Conservation (phyloP, 2,888 invertebrate genomes). For the Agrenia bidenticulata region DNA sequence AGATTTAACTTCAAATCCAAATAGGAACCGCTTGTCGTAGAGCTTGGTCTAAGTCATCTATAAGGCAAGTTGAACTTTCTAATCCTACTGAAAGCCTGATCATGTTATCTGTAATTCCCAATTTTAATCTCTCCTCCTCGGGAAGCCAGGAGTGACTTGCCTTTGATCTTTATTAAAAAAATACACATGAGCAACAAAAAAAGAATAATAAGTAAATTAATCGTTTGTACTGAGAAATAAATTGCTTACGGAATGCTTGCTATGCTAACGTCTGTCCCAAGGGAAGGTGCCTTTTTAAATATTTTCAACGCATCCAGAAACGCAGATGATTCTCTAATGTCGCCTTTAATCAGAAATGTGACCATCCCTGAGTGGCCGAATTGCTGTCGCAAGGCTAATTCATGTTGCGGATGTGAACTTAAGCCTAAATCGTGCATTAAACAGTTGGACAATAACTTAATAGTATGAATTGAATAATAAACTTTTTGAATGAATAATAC, state of each 20-base stretch:
- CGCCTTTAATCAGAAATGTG: constrained; percentile 82
- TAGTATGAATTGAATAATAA: not conserved
- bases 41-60: constrained; percentile 80
- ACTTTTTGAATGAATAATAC: constrained; percentile 55
- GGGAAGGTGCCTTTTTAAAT: constrained; percentile 85
- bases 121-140: constrained; percentile 65
- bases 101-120: constrained; percentile 81
- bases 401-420: constrained; percentile 81
- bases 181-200: too few species aligned
- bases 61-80: constrained; percentile 80
- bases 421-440: constrained; percentile 62
- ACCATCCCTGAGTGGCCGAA: constrained; percentile 90
- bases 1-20: constrained; percentile 28
- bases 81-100: constrained; percentile 87
- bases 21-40: constrained; percentile 59
- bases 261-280: constrained; percentile 93
- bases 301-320: constrained; percentile 74
- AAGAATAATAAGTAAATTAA: too few species aligned
- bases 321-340: constrained; percentile 67
- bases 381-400: constrained; percentile 75
- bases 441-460: not conserved
- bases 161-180: constrained; percentile 53
- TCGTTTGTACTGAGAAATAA: not conserved
- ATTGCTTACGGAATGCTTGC: constrained; percentile 64
- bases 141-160: constrained; percentile 78